Evolutionary conservation across 2,888 invertebrate genomes (phyloP), one percentile per base, ranked within the genome.

Genomic region (Erebia aethiops): DNA sequence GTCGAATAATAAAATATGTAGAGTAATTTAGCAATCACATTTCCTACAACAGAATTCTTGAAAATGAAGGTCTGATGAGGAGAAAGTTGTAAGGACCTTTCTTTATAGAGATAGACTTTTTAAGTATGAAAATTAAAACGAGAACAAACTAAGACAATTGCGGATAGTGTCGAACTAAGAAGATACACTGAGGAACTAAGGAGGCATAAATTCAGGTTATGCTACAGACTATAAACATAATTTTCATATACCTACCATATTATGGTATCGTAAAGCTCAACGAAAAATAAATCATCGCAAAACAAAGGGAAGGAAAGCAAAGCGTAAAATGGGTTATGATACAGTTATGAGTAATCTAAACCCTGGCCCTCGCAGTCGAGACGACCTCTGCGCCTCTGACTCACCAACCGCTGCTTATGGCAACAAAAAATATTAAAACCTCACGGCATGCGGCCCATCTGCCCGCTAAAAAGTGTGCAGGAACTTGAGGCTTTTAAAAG

Each of bases 321-420:
- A 67, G 67, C 66, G 62, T 51, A 49, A 67, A 62, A 67, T 65
- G 73, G 71, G 67, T 57, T 70, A 76, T 75, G 68, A 75, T 71
- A 71, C 78, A 77, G 75, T 80, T 81, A 78, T 82, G 83, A 84
- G 78, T 84, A 83, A 83, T 78, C 73, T 77, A 77, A 77, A 78
- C 75, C 76, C 74, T 77, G 78, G 58, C 49, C 76, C 74, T 77
- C 77, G 58, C 67, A 79, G 75, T 46, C 77, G 79, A 74, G 66
- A 69, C 74, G 81, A 78, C 78, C 78, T 77, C 69, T 10, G 66
- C 14, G 67, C 65, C 56, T 43, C 56, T 77, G 75, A 78, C 70
- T 75, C 75, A 77, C 74, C 72, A 67, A 67, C 62, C 57, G 71
- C 70, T 71, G 71, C 73, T 75, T 69, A 72, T 69, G 73, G 69